These are phyloP conservation scores for Watsonalla cultraria DNA, from an alignment of 2,888 invertebrate species.

Conservation along the genomic window DNA sequence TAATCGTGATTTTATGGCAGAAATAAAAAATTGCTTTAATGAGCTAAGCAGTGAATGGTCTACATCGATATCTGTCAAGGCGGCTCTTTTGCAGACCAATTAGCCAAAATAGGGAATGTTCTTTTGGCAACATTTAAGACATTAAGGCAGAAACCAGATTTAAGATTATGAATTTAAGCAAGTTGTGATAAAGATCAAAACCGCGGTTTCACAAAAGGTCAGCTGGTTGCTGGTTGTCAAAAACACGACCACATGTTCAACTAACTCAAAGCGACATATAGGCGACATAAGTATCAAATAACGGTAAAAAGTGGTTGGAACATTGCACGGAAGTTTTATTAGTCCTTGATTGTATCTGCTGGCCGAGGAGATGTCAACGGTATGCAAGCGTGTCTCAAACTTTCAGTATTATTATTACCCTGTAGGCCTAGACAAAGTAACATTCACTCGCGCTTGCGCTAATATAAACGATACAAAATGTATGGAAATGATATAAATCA, in stretches of 20 bases:
- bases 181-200: slow-evolving; percentile 1
- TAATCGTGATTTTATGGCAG: slow-evolving; percentile 34
- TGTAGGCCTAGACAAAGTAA: no score
- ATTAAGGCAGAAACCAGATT: neutral
- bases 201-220: neutral
- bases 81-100: slow-evolving; percentile 53
- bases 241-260: neutral
- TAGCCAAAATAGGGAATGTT: slow-evolving; percentile 36
- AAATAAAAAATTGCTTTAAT: slow-evolving; percentile 13
- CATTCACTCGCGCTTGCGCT: no score
- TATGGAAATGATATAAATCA: no score
- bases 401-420: no score
- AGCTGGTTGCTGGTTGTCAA: slow-evolving; percentile 1
- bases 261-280: neutral
- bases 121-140: slow-evolving; percentile 20
- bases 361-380: no score
- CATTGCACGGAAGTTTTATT: slow-evolving; percentile 8
- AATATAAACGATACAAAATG: no score
- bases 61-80: slow-evolving; percentile 32
- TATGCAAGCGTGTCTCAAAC: no score
- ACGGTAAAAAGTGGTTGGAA: slow-evolving; percentile 5
- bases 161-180: neutral
- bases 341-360: no score
- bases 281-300: slow-evolving; percentile 6
- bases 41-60: slow-evolving; percentile 31